Percentiles rank a stretch among this genome's conserved stretches.
Conservation (phyloP, 2,888 invertebrate species). For the Dasysyrphus tricinctus region DNA sequence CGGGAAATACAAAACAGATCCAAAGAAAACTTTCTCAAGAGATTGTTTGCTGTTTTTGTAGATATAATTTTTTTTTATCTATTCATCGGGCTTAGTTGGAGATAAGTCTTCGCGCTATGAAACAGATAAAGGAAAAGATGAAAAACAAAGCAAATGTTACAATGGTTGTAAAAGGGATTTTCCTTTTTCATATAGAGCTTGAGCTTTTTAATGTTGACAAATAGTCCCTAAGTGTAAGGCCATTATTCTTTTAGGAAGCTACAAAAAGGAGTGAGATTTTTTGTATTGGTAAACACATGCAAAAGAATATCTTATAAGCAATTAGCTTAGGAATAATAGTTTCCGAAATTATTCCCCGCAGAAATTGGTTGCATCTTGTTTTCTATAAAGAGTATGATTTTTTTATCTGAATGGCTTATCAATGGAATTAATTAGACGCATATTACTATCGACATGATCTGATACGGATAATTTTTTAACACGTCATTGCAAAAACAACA, state of each 20-base stretch:
- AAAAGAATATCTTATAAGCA: constrained; percentile 49
- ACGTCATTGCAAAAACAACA: no score
- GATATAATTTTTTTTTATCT: constrained; percentile 37
- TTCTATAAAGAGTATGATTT: no score
- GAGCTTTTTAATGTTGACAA: constrained; percentile 66
- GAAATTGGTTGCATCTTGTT: no score
- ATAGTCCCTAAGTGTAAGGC: constrained; percentile 59
- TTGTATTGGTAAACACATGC: constrained; percentile 23
- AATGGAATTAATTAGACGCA: no score
- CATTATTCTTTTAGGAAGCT: constrained; percentile 30
- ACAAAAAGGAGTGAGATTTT: neutral
- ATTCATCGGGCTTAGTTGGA: constrained; percentile 35
- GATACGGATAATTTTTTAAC: no score
- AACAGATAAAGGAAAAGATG: constrained; percentile 25
- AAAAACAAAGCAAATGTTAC: constrained; percentile 46
- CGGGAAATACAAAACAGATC: constrained; percentile 61
- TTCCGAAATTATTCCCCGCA: no score
- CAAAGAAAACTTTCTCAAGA: constrained; percentile 61
- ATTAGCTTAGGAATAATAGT: constrained; percentile 5
- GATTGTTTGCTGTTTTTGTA: constrained; percentile 33
- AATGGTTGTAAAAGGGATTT: constrained; percentile 47
- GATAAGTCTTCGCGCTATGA: constrained; percentile 19
- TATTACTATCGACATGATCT: no score
- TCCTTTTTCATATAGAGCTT: constrained; percentile 55
- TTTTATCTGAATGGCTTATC: no score